Evolutionary conservation across 2,113 vertebrate genomes (phyloP).

Genomic region (Morone chrysops): DNA sequence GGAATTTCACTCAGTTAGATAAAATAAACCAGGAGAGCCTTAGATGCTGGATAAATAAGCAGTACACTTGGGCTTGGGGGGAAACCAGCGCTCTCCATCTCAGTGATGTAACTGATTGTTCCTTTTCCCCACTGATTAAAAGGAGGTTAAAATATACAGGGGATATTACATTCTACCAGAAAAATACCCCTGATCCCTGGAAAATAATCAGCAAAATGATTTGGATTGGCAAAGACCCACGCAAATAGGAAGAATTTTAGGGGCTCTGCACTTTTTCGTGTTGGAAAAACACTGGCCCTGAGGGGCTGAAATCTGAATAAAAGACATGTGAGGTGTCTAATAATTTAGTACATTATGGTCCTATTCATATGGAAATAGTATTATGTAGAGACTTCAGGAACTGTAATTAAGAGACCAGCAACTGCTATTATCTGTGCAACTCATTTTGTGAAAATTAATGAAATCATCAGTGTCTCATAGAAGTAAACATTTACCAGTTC

Average conservation of each 20-base stretch:
- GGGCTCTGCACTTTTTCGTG: constrained; percentile 38
- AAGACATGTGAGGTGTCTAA: constrained; percentile 9
- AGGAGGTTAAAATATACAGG: constrained; percentile 76
- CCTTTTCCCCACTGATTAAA: constrained; percentile 80
- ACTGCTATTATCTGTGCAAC: constrained; percentile 11
- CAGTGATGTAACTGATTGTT: constrained; percentile 78
- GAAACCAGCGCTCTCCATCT: constrained; percentile 37
- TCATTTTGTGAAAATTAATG: constrained; percentile 13
- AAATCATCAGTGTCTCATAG: constrained; percentile 6
- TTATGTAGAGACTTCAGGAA: background rate
- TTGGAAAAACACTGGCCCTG: constrained; percentile 51
- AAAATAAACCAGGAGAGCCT: constrained; percentile 80
- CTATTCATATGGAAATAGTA: constrained; percentile 30
- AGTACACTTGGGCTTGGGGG: constrained; percentile 54
- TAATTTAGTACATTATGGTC: background rate
- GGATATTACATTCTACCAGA: constrained; percentile 73
- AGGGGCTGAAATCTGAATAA: constrained; percentile 35
- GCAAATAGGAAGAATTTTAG: constrained; percentile 42
- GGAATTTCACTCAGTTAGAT: constrained; percentile 78
- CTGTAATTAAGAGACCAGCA: constrained; percentile 23
- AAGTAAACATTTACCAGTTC: background rate
- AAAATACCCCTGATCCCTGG: constrained; percentile 79
- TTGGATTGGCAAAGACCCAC: constrained; percentile 69
- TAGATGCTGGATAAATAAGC: constrained; percentile 82
- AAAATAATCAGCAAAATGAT: constrained; percentile 79